A percentile compares a stretch with the other conserved stretches of the same genome.
Evolutionary conservation across 2,888 invertebrate species (phyloP).

Genomic region (Acleris cristana): DNA sequence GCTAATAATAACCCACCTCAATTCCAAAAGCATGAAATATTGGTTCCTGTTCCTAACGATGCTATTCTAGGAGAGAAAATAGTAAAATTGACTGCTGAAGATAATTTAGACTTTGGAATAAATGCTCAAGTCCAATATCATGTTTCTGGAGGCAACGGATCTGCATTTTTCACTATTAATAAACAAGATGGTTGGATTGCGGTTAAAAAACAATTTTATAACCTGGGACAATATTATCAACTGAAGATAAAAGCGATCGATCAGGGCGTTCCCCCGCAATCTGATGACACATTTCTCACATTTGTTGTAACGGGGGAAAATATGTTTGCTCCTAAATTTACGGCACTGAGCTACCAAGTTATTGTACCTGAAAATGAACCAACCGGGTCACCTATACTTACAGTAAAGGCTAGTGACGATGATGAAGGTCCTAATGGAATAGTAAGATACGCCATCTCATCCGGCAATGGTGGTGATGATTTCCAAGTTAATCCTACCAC

Average conservation of each 20-base stretch:
- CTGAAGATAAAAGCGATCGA: conserved; percentile 91
- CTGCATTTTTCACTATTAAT: conserved; percentile 89
- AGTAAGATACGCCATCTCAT: conserved; percentile 92
- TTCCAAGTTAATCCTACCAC: conserved; percentile 90
- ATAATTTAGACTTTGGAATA: conserved; percentile 92
- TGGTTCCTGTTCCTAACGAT: conserved; percentile 92
- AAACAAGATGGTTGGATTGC: conserved; percentile 92
- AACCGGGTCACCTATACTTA: conserved; percentile 92
- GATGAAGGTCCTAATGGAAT: conserved; percentile 96
- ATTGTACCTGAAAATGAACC: conserved; percentile 96
- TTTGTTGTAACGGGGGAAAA: conserved; percentile 95
- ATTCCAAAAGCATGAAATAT: conserved; percentile 89
- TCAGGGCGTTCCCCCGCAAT: conserved; percentile 93
- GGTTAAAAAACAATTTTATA: conserved; percentile 84
- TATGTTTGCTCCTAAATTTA: conserved; percentile 90
- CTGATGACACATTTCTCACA: conserved; percentile 88
- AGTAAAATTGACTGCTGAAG: conserved; percentile 88
- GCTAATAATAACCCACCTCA: conserved; percentile 96
- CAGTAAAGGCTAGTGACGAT: conserved; percentile 92
- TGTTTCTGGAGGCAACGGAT: conserved; percentile 89
- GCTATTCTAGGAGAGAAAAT: conserved; percentile 88
- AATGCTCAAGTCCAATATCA: conserved; percentile 94
- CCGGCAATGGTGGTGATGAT: conserved; percentile 91
- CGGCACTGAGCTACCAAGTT: conserved; percentile 93
- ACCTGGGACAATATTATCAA: conserved; percentile 86